Evolutionary conservation across 2,113 vertebrate genomes (phyloP), one percentile per base, ranked within the genome.

Genomic region (Dromaius novaehollandiae): DNA sequence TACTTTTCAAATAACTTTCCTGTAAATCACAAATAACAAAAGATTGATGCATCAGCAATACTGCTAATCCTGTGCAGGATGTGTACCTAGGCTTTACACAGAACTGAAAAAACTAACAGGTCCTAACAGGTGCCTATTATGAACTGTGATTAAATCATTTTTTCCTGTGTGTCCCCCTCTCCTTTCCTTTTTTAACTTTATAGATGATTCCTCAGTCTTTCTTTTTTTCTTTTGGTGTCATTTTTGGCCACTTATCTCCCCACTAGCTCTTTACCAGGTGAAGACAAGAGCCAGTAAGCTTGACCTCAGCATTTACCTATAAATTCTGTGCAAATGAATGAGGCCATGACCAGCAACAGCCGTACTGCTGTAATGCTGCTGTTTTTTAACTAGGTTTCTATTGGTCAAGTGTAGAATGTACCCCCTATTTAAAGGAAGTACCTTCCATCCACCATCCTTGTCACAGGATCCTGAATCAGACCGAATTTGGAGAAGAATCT

Each of bases 1-100:
- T 32, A 44, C 76, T 92, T 95, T 92, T 76, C 83, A 82, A 89
- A 81, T 78, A 46, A 64, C 64, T 81, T 93, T n/a, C 81, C 42
- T 36, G 46, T 32, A 92, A 89, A 90, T 63, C 79, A 81, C n/a
- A 77, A 53, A 74, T 44, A n/a, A 38, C 65, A 44, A 11, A 85
- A 94, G 44, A 46, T 73, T 38, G 58, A 85, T 60, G 82, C 34
- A 40, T 87, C 64, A 88, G 74, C 84, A 84, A 17, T 44, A 51
- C 25, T 36, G 11, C 73, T 55, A 69, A 15, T 63, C 28, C 13
- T 16, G 61, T 5, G 76, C 68, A 25, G 8, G 44, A n/a, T 28
- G 9, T 0, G 16, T 34, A 53, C 50, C 4, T 2, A 9, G 21
- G 46, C 28, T 83, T 18, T 36, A 83, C 76, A 60, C 38, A 82